These are phyloP conservation scores for Meloidogyne floridensis DNA, from an alignment of 1,140 invertebrate genomes.

Conservation along the genomic window DNA sequence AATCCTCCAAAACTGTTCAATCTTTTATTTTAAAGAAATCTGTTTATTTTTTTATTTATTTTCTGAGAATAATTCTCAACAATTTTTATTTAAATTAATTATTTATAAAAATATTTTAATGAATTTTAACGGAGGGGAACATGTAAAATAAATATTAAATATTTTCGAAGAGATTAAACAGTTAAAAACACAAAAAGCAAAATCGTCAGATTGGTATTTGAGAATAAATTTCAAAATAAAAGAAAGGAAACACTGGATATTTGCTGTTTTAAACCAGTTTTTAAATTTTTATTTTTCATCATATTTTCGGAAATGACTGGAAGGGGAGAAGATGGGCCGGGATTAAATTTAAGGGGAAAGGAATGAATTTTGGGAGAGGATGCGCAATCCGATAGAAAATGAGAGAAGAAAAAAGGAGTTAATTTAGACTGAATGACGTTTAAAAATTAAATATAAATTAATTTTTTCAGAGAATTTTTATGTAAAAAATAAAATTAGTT, in stretches of 20 bases:
- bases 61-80: too few species aligned
- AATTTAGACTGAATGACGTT: background rate
- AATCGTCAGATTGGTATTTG: background rate
- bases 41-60: too few species aligned
- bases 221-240: background rate
- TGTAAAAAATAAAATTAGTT: too few species aligned
- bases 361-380: background rate
- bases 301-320: background rate
- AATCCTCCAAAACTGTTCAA: too few species aligned
- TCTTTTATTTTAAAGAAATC: too few species aligned
- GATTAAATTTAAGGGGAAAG: background rate
- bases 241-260: background rate
- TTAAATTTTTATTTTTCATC: background rate
- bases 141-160: background rate
- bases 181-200: background rate
- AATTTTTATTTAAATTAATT: too few species aligned
- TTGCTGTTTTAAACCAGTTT: slow-evolving; percentile 1
- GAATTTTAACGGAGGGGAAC: background rate
- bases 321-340: background rate
- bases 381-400: background rate
- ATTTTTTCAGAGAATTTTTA: too few species aligned
- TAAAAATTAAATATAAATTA: too few species aligned
- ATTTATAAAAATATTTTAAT: background rate
- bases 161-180: background rate
- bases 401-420: background rate